Evolutionary conservation across 1,140 invertebrate genomes (phyloP).

Genomic region (Drosophila suzukii): DNA sequence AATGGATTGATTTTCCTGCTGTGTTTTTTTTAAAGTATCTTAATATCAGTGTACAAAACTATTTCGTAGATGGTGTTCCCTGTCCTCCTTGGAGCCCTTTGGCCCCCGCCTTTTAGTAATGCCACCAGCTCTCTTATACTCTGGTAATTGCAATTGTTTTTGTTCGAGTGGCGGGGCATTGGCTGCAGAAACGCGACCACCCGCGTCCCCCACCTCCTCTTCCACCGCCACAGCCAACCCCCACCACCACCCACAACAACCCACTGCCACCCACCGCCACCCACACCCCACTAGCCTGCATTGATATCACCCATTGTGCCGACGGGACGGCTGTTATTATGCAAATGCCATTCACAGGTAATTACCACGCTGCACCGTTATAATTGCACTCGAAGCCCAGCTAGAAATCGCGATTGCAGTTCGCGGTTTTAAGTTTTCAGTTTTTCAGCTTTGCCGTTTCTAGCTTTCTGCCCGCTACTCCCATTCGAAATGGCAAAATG

Average conservation of each 20-base stretch:
- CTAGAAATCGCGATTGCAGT: conserved; percentile 80
- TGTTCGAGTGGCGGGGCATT: conserved; percentile 51
- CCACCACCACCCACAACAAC: background rate
- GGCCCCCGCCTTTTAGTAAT: background rate
- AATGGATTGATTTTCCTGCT: background rate
- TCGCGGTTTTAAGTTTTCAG: conserved; percentile 31
- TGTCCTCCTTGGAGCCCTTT: conserved; percentile 7
- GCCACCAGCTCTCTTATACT: conserved; percentile 11
- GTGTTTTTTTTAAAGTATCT: background rate
- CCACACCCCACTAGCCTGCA: conserved; percentile 10
- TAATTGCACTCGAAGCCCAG: conserved; percentile 83
- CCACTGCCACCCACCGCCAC: background rate
- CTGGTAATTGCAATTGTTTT: conserved; percentile 74
- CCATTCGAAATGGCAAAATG: conserved; percentile 11
- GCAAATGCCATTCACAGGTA: conserved; percentile 83
- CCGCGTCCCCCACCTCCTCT: conserved; percentile 20
- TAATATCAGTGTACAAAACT: background rate
- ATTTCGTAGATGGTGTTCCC: conserved; percentile 22
- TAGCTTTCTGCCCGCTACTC: conserved; percentile 17
- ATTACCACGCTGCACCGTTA: conserved; percentile 84
- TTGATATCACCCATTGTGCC: conserved; percentile 52
- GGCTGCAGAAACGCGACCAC: conserved; percentile 60
- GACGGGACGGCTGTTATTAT: conserved; percentile 64
- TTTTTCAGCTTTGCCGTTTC: conserved; percentile 16
- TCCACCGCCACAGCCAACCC: background rate